Evolutionary conservation across 2,888 invertebrate species (phyloP).

Genomic region (Cephus spinipes): DNA sequence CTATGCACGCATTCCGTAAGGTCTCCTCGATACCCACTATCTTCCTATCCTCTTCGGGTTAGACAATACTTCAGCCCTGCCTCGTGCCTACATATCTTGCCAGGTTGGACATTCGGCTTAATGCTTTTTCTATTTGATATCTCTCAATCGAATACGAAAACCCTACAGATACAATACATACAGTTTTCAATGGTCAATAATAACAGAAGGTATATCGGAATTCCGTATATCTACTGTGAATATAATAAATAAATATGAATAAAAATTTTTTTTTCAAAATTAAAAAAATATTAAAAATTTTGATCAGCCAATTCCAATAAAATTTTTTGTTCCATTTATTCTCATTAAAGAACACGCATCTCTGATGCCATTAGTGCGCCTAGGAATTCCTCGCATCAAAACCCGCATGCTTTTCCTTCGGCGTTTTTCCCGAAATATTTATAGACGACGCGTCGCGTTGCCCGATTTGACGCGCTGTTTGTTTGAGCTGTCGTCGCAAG

Average conservation of each 20-base stretch:
- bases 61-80: neutral
- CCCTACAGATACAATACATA: neutral
- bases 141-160: neutral
- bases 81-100: neutral
- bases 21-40: neutral
- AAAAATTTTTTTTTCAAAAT: neutral
- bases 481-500: constrained; percentile 55
- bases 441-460: constrained; percentile 3
- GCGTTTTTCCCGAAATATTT: neutral
- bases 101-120: neutral
- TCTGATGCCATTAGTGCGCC: neutral
- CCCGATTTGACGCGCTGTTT: constrained; percentile 51
- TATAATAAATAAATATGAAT: neutral
- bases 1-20: neutral
- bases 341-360: neutral
- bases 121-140: neutral
- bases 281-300: too few species aligned
- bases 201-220: neutral
- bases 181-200: neutral
- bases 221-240: neutral
- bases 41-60: neutral
- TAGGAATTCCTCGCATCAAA: neutral
- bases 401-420: neutral
- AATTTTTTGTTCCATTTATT: too few species aligned
- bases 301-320: too few species aligned